Evolutionary conservation across 2,888 invertebrate species (phyloP), one percentile per base, ranked within the genome.

Genomic region (Trichacis sp.): DNA sequence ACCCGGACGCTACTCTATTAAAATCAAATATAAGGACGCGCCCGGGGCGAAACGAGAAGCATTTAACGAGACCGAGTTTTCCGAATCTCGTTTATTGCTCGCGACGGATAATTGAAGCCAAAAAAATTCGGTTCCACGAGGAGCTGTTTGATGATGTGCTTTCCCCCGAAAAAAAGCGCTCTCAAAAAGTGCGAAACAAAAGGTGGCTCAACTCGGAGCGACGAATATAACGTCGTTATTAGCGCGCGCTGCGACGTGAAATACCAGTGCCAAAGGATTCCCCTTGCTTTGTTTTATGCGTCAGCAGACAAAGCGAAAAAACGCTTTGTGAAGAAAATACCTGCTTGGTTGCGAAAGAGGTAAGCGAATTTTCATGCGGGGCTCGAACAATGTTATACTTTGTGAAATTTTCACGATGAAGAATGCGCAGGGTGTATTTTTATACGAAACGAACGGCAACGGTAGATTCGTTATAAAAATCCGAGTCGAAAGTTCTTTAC

Each of bases 171-270:
- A 48, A 56, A 45, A 14, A 57, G 18, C 45, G 43, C 18, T 1
- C 1, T 2, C 2, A 24, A 46, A 46, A 46, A 24, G 14, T 2
- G 24, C 24, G n/a, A 46, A 24, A 19, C 45, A 45, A 46, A 46
- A 46, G 20, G 15, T 19, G 9, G 48, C 19, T 15, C 49, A 48
- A 50, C 46, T 58, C 46, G 24, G 30, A 46, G 49, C 49, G 47
- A 65, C 46, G 45, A 59, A 52, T 59, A 54, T 67, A 67, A 62
- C 59, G 59, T 63, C 56, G 56, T 67, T 63, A 63, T 62, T 60
- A 47, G 51, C 52, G 49, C 47, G 42, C 42, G 42, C 17, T 42
- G 14, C 30, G 56, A 54, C 51, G 65, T 49, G 38, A 58, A 61
- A 61, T 54, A 43, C 57, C 42, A n/a, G 54, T 38, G 18, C 65